Conservation (phyloP, 2,113 vertebrate species). For the Cranoglanis bouderius region DNA sequence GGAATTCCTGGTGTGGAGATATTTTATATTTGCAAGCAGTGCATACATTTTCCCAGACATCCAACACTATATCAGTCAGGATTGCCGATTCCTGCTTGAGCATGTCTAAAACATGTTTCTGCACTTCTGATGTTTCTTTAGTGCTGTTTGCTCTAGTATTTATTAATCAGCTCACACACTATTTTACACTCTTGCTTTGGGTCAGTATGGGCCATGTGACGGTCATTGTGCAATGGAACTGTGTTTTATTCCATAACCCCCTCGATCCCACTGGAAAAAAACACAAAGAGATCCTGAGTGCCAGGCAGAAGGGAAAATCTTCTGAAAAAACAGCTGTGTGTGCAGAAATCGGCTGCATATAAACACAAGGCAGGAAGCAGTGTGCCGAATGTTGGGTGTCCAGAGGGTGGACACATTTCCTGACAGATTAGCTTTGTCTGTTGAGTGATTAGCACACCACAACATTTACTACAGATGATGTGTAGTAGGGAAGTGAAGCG, state of each 20-base stretch:
- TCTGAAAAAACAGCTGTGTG: slow-evolving; percentile 51
- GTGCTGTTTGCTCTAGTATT: neutral
- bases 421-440: slow-evolving; percentile 63
- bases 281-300: slow-evolving; percentile 35
- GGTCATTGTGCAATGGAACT: slow-evolving; percentile 32
- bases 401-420: slow-evolving; percentile 64
- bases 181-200: slow-evolving; percentile 3
- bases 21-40: neutral
- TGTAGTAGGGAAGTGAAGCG: neutral
- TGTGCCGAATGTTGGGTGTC: slow-evolving; percentile 58
- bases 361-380: slow-evolving; percentile 68
- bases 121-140: neutral
- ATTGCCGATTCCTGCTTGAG: neutral
- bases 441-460: slow-evolving; percentile 38
- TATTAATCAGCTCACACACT: neutral
- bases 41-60: neutral
- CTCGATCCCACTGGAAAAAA: slow-evolving; percentile 38
- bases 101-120: neutral
- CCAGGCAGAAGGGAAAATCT: slow-evolving; percentile 41
- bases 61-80: neutral
- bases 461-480: slow-evolving; percentile 21
- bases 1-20: slow-evolving; percentile 23
- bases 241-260: slow-evolving; percentile 36
- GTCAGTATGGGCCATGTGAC: slow-evolving; percentile 9
- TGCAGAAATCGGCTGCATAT: slow-evolving; percentile 52